Conservation (phyloP, 2,797 vertebrate genomes). For the Melanotaenia maccullochi region DNA sequence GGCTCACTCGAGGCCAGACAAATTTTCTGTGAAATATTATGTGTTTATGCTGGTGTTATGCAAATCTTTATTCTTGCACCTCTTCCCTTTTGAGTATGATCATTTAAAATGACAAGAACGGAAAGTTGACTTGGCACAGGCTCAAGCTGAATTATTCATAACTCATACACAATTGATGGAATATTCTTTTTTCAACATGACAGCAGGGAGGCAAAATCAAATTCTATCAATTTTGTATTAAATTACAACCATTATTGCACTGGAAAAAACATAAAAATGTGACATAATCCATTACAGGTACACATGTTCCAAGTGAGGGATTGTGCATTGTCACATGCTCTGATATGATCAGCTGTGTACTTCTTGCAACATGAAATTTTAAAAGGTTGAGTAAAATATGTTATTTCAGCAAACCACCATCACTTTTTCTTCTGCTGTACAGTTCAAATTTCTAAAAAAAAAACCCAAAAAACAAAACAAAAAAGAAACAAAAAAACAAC, state of each 20-base stretch:
- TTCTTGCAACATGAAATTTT: not conserved
- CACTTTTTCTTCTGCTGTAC: not conserved
- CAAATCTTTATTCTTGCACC: slow-evolving; percentile 6
- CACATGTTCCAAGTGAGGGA: not conserved
- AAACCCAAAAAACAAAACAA: too few species aligned
- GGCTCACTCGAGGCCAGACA: slow-evolving; percentile 16
- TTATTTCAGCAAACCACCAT: not conserved
- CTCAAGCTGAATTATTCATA: slow-evolving; percentile 61
- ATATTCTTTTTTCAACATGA: slow-evolving; percentile 38
- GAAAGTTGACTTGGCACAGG: slow-evolving; percentile 17
- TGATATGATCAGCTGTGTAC: not conserved
- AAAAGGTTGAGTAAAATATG: not conserved
- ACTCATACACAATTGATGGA: slow-evolving; percentile 44
- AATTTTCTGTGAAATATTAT: not conserved
- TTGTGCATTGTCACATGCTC: not conserved
- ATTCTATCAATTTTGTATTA: slow-evolving; percentile 9
- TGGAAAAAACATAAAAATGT: not conserved
- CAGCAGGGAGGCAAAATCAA: slow-evolving; percentile 20
- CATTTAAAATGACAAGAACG: slow-evolving; percentile 29
- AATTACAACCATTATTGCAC: not conserved
- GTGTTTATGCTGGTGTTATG: slow-evolving; percentile 10
- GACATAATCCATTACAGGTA: not conserved
- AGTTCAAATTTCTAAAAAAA: not conserved
- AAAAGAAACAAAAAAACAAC: too few species aligned
- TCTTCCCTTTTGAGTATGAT: not conserved